Evolutionary conservation across 2,113 vertebrate genomes (phyloP).

Genomic region (Rhynchomys soricoides): DNA sequence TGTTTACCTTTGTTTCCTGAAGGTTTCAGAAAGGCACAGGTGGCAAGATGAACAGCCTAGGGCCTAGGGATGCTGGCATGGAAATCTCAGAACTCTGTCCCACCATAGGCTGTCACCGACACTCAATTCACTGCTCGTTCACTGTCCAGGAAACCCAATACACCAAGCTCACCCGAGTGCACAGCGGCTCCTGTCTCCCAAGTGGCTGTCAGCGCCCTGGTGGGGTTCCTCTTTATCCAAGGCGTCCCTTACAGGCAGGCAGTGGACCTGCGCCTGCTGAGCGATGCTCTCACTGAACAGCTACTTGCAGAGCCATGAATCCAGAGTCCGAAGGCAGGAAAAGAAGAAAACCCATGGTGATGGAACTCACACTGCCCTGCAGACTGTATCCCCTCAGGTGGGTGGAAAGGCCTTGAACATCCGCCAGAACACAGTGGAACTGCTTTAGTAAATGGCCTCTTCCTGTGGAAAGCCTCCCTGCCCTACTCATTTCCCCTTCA

Average conservation of each 20-base stretch:
- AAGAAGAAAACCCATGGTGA: not conserved
- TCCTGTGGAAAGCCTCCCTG: not conserved
- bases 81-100: not conserved
- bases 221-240: not conserved
- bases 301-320: not conserved
- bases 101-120: rapidly evolving
- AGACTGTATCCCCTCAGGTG: not conserved
- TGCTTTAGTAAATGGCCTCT: not conserved
- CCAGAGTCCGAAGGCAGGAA: not conserved
- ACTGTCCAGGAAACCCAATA: not conserved
- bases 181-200: not conserved
- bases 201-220: not conserved
- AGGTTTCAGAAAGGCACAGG: not conserved
- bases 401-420: not conserved
- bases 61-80: rapidly evolving
- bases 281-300: not conserved
- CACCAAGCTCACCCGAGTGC: not conserved
- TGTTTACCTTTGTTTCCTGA: not conserved
- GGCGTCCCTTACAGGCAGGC: not conserved
- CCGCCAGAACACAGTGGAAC: not conserved
- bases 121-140: too few relatives aligned
- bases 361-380: not conserved
- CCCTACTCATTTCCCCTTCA: not conserved
- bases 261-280: not conserved
- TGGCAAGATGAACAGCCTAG: rapidly evolving